phyloP scores from a whole-genome alignment of 2,888 invertebrate genomes.

The Aproaerema taeniolella region DNA sequence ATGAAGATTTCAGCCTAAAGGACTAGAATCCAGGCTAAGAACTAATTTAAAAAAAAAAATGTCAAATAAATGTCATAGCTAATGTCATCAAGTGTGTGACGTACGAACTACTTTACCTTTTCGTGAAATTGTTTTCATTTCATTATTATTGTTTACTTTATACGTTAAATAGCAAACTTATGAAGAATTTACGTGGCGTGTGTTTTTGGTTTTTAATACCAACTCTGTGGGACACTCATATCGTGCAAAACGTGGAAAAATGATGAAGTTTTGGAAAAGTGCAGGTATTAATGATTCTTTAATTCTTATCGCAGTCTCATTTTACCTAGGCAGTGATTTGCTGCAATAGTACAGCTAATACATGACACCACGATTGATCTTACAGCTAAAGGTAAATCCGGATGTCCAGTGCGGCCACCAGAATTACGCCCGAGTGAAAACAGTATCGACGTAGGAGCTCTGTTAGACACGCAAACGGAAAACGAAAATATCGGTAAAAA shows the following conservation, averaged over 20 bases:
- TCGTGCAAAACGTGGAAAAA: constrained; percentile 46
- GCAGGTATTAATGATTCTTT: constrained; percentile 66
- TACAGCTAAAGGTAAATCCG: constrained; percentile 71
- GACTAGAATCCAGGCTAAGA: too few relatives aligned
- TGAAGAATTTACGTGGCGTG: constrained; percentile 34
- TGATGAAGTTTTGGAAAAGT: constrained; percentile 89
- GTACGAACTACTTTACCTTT: constrained; percentile 8
- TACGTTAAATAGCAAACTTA: constrained; percentile 36
- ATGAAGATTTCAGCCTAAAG: too few relatives aligned
- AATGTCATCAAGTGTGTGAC: constrained; percentile 1
- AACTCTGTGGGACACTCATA: constrained; percentile 26
- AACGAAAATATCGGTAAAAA: constrained; percentile 52
- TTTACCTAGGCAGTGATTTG: background rate
- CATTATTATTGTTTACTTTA: constrained; percentile 48
- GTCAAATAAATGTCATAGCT: background rate
- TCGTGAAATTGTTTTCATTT: constrained; percentile 40
- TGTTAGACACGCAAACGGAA: constrained; percentile 40
- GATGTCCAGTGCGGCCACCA: constrained; percentile 69
- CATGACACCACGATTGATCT: constrained; percentile 18
- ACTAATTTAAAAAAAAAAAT: background rate
- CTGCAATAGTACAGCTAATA: background rate
- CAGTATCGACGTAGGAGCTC: constrained; percentile 31
- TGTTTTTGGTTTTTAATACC: constrained; percentile 23
- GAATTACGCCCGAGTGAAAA: constrained; percentile 35
- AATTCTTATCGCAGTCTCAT: constrained; percentile 2